Conservation (phyloP, 2,797 vertebrate species). For the Helarctos malayanus region DNA sequence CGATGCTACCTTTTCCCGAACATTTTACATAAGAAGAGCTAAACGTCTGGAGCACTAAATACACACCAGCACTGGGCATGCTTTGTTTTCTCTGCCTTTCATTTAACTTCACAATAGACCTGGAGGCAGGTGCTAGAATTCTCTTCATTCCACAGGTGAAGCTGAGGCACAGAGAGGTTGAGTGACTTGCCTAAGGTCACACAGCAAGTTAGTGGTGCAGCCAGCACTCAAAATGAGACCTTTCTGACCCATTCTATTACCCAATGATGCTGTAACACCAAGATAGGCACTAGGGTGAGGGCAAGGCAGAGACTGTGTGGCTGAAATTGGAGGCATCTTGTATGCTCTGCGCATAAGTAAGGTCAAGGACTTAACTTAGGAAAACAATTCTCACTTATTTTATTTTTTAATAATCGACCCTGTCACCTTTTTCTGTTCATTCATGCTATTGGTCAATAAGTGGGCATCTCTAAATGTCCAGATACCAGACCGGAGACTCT, state of each 20-base stretch:
- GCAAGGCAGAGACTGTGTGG: too few relatives aligned
- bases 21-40: neutral
- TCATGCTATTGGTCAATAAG: neutral
- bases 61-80: too few relatives aligned
- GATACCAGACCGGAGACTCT: neutral
- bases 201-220: neutral
- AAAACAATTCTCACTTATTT: neutral
- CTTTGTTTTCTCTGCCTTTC: neutral
- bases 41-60: neutral
- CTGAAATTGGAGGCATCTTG: neutral
- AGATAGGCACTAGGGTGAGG: neutral
- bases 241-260: neutral
- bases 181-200: slow-evolving; percentile 39
- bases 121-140: slow-evolving; percentile 27
- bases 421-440: neutral
- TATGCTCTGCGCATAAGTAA: neutral
- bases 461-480: neutral
- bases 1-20: neutral
- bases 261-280: neutral
- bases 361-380: neutral
- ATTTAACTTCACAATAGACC: slow-evolving; percentile 16
- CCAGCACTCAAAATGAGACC: neutral
- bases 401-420: neutral
- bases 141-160: slow-evolving; percentile 73
- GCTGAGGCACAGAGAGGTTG: neutral